Evolutionary conservation across 2,113 vertebrate genomes (phyloP).

Genomic region (Indicator indicator): DNA sequence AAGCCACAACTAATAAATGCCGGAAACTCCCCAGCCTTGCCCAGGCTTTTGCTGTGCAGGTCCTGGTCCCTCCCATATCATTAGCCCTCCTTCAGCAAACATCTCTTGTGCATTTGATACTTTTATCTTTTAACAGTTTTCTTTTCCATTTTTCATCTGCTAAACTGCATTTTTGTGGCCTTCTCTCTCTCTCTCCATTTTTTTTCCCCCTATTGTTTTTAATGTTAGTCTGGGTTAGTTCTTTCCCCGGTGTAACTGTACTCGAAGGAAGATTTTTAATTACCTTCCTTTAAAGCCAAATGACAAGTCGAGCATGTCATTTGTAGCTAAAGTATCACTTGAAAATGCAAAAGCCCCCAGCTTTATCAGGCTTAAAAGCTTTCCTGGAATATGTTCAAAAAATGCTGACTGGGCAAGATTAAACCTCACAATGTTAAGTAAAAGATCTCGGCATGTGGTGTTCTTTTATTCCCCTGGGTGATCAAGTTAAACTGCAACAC

Average conservation of each 20-base stretch:
- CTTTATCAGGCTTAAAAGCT: slow-evolving; percentile 89
- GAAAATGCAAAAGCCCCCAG: slow-evolving; percentile 73
- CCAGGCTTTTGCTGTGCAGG: background rate
- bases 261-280: slow-evolving; percentile 75
- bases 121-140: slow-evolving; percentile 32
- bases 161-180: slow-evolving; percentile 54
- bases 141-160: background rate
- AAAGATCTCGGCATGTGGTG: slow-evolving; percentile 80
- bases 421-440: slow-evolving; percentile 77
- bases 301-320: slow-evolving; percentile 72
- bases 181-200: background rate
- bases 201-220: background rate
- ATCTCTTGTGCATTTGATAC: background rate
- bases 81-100: slow-evolving; percentile 31
- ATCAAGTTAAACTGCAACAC: slow-evolving; percentile 36
- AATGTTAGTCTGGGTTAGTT: background rate
- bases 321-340: slow-evolving; percentile 67
- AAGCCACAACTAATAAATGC: background rate
- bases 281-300: slow-evolving; percentile 50
- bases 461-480: slow-evolving; percentile 48
- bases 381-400: slow-evolving; percentile 90
- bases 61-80: background rate
- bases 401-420: slow-evolving; percentile 86
- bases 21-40: slow-evolving; percentile 49
- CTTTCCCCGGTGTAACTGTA: slow-evolving; percentile 7